A percentile compares a stretch with the other conserved stretches of the same genome.
These are phyloP conservation scores for Lottia scabra DNA, from an alignment of 2,888 invertebrate species.

Conservation along the genomic window DNA sequence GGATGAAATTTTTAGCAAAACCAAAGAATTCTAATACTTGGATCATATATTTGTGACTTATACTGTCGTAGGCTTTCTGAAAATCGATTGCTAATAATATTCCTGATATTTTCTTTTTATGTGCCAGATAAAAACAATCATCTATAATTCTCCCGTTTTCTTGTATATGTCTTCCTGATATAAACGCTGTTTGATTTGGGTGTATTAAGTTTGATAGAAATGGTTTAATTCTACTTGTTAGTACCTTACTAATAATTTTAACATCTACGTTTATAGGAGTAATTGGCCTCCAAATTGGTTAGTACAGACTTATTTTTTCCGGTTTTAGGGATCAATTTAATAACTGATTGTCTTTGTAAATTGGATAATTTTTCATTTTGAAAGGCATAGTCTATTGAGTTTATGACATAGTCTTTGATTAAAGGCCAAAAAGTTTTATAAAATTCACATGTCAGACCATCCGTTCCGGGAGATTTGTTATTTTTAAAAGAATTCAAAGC, in stretches of 20 bases:
- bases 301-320: slow-evolving; percentile 10
- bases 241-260: background rate
- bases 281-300: slow-evolving; percentile 20
- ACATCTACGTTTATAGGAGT: slow-evolving; percentile 5
- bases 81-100: background rate
- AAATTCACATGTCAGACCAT: slow-evolving; percentile 10
- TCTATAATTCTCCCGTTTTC: background rate
- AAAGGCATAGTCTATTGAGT: slow-evolving; percentile 9
- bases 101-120: background rate
- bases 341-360: slow-evolving; percentile 9
- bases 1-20: background rate
- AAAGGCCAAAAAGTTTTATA: slow-evolving; percentile 14
- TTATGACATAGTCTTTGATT: background rate
- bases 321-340: slow-evolving; percentile 13
- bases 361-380: slow-evolving; percentile 10
- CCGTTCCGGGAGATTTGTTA: slow-evolving; percentile 14
- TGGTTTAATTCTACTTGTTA: slow-evolving; percentile 4
- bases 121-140: background rate
- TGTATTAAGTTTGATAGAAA: background rate
- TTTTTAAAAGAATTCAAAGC: slow-evolving; percentile 5
- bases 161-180: background rate
- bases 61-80: background rate
- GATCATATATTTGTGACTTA: background rate
- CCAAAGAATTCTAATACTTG: background rate
- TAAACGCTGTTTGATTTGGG: background rate